Evolutionary conservation across 2,888 invertebrate species (phyloP), one percentile per base, ranked within the genome.

Genomic region (Pycnomerus fuliginosus): DNA sequence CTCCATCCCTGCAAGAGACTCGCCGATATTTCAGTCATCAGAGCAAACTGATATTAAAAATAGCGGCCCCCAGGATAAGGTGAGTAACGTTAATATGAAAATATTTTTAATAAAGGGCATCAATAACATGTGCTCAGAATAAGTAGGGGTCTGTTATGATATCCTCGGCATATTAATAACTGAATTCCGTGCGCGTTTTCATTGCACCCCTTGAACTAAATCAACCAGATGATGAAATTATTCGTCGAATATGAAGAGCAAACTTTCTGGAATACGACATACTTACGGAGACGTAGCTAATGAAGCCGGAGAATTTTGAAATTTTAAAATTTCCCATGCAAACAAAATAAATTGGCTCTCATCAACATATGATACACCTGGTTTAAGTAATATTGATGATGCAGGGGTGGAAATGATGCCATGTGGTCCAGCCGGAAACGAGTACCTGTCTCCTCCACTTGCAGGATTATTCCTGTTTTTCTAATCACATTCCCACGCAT

Each of bases 151-250:
- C 31, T 38, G 48, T 53, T 52, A 52, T 50, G 41, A 53, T 48
- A 50, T 50, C n/a, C n/a, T 48, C 52, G 40, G 50, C 53, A 54
- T 60, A 60, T 60, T 60, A 58, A 58, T 58, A 60, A 50, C 48
- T 44, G 47, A 53, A 53, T 58, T 56, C 56, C 55, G 39, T 44
- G 47, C 45, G 50, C 40, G 38, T 44, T 52, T 44, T 39, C 46
- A 47, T 51, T 47, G 45, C 49, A 44, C 41, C 37, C 48, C 46
- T 35, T 33, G 40, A 44, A 50, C 49, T 43, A 46, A 46, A 46
- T 46, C 46, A 46, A 43, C 39, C 43, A 47, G 42, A 47, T 47
- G 39, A 47, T 47, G 42, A 47, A 47, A 47, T 47, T 47, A 47
- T 38, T 47, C 47, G 39, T 30, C 30, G 27, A 38, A 39, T 43